A percentile compares a stretch with the other conserved stretches of the same genome.
phyloP scores from a whole-genome alignment of 2,113 vertebrate genomes.

The Baryphthengus martii region DNA sequence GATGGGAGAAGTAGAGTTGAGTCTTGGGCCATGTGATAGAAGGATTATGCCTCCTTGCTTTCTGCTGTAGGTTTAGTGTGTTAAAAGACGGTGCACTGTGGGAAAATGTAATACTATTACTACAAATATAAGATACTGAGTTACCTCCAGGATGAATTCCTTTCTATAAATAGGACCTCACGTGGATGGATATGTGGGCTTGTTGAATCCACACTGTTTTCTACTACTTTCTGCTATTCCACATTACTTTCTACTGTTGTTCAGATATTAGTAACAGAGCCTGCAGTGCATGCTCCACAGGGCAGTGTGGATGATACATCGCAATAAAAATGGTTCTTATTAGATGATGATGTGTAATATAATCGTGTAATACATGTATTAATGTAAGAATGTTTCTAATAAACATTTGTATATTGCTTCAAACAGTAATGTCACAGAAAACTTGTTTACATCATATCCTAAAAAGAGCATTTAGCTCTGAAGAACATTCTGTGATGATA shows the following conservation, averaged over 20 bases:
- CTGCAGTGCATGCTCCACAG: not conserved
- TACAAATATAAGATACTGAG: not conserved
- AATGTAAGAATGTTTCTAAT: not conserved
- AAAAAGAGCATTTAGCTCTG: not conserved
- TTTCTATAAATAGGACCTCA: not conserved
- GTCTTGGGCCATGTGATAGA: not conserved
- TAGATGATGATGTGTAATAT: not conserved
- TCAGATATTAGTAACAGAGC: not conserved
- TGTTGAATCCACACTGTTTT: not conserved
- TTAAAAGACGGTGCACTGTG: not conserved
- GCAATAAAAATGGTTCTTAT: not conserved
- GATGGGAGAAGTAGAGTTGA: too few relatives aligned
- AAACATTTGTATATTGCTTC: not conserved
- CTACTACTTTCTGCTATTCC: too few relatives aligned
- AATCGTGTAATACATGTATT: not conserved
- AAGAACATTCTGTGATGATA: not conserved
- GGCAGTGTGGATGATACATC: not conserved
- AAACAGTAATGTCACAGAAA: not conserved
- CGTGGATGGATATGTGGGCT: rapidly evolving
- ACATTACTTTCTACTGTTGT: not conserved
- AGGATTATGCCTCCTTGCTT: not conserved
- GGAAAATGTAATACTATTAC: not conserved
- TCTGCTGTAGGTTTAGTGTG: not conserved
- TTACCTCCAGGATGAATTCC: not conserved
- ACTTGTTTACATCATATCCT: rapidly evolving